Evolutionary conservation across 2,888 invertebrate species (phyloP), one percentile per base, ranked within the genome.

Genomic region (Steromphala cineraria): DNA sequence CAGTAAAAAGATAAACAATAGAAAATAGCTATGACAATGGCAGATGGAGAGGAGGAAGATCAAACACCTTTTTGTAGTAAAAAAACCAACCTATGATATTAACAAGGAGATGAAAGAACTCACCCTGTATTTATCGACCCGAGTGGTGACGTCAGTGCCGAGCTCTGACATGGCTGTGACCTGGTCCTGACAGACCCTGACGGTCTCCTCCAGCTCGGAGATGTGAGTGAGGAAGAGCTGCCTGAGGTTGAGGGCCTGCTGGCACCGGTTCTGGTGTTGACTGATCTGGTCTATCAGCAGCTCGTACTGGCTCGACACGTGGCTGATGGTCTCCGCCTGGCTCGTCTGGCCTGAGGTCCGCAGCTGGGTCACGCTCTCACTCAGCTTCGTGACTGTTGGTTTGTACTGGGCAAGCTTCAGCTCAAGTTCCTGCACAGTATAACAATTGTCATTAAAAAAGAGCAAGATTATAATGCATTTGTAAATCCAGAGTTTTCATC

Each of bases 251-350:
- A 98, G 92, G 0, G 98, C 94, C 87, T 97, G 96, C 86, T 96
- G 95, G 8, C 98, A 88, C 81, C 91, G 92, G 28, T 87, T 85
- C 21, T 94, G 92, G 95, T 96, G 0, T 83, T 97, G 96, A 94
- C 98, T 97, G 81, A 98, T 96, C 2, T 96, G 95, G 88, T 96
- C 96, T 89, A 97, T 96, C 79, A 98, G 94, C 89, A 98, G 97
- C 89, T 98, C 97, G 93, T 98, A 97, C 90, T 97, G 96, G 0
- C 95, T 95, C 0, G 97, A 92, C 46, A 98, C 95, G 75, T 95
- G 96, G 92, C 96, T 96, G 28, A 98, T 94, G 86, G 97, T 97
- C 0, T 96, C 96, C 67, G 94, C 91, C 96, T 97, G 31, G 95
- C 85, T 96, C 8, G 88, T 85, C 79, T 90, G 90, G 31, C 91